Percentiles rank a stretch among this genome's conserved stretches.
These are phyloP conservation scores for Corapipo altera DNA, from an alignment of 2,113 vertebrate species.

Conservation along the genomic window DNA sequence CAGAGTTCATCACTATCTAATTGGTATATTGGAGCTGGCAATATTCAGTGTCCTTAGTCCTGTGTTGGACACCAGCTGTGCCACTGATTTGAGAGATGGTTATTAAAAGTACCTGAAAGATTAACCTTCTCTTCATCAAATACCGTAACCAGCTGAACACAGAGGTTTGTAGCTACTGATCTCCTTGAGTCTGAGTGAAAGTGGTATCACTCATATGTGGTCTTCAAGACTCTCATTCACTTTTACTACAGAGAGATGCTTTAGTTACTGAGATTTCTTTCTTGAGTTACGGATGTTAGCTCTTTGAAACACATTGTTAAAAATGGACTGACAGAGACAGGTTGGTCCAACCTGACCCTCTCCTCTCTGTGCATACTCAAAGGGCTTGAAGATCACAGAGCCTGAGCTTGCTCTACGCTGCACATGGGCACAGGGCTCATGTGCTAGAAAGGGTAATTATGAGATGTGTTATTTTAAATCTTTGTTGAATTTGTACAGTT, in stretches of 20 bases:
- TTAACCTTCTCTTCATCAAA: not conserved
- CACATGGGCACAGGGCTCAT: accelerated
- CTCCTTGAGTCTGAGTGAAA: not conserved
- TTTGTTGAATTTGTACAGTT: not conserved
- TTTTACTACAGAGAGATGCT: not conserved
- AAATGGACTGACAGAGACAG: not conserved
- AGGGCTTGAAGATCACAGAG: not conserved
- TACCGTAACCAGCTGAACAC: not conserved
- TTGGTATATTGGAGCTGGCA: not conserved
- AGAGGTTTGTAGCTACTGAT: not conserved
- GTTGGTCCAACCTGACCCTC: not conserved
- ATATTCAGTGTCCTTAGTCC: not conserved
- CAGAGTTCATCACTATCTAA: not conserved
- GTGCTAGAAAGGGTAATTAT: not conserved
- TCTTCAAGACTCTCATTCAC: not conserved
- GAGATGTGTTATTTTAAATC: not conserved
- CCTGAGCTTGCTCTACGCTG: not conserved
- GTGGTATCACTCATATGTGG: not conserved
- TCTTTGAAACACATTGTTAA: not conserved
- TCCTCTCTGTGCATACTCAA: not conserved
- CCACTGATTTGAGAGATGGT: not conserved
- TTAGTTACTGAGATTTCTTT: not conserved
- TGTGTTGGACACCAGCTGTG: not conserved
- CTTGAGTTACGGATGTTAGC: not conserved
- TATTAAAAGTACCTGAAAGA: not conserved